These are phyloP conservation scores for Portunus trituberculatus DNA, from an alignment of 1,140 invertebrate species.

Conservation along the genomic window DNA sequence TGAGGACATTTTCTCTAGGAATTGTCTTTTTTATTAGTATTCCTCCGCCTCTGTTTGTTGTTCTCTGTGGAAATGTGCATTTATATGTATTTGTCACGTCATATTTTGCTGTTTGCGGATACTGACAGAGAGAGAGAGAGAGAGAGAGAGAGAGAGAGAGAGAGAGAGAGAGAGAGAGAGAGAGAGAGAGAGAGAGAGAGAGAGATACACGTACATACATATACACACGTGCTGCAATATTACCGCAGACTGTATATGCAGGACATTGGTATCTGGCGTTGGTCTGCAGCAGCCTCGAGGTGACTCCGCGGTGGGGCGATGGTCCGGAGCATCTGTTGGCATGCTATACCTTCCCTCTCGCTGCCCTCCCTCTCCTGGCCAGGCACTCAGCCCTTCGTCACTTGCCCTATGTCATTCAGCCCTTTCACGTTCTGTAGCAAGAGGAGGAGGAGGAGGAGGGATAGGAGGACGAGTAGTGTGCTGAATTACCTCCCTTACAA, in stretches of 20 bases:
- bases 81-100: background rate
- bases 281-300: background rate
- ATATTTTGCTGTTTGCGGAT: background rate
- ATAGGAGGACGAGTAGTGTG: background rate
- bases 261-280: background rate
- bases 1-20: too few species aligned
- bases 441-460: background rate
- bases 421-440: background rate
- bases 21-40: background rate
- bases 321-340: background rate
- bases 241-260: background rate
- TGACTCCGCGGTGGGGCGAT: background rate
- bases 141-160: background rate
- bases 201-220: background rate
- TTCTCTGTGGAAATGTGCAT: background rate
- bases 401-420: background rate
- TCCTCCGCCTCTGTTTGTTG: background rate
- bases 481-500: background rate
- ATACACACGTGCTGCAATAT: background rate
- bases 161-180: slow-evolving; percentile 20
- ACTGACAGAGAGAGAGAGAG: background rate
- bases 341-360: background rate
- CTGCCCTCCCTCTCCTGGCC: background rate
- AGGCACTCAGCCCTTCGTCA: background rate
- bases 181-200: slow-evolving; percentile 20